Evolutionary conservation across 2,888 invertebrate genomes (phyloP).

Genomic region (Quadroppia sp.): DNA sequence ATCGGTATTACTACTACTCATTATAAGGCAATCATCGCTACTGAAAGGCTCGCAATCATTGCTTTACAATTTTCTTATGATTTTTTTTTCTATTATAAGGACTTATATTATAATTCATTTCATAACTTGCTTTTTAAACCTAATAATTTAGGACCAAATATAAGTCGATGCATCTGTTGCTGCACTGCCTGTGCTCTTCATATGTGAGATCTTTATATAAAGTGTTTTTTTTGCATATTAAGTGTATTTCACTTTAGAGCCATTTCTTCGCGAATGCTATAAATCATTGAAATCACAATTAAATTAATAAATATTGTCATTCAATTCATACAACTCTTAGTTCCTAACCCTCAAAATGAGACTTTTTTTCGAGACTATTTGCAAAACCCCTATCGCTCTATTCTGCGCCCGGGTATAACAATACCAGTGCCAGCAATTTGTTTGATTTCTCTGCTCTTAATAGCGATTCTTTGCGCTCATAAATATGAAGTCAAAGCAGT

Average conservation of each 20-base stretch:
- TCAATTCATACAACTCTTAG: background rate
- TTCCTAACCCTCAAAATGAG: slow-evolving; percentile 6
- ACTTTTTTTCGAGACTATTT: background rate
- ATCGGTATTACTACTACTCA: slow-evolving; percentile 26
- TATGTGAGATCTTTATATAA: background rate
- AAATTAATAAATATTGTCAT: slow-evolving; percentile 10
- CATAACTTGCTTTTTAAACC: slow-evolving; percentile 20
- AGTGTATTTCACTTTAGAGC: background rate
- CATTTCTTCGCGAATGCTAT: background rate
- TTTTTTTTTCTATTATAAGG: background rate
- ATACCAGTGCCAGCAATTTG: slow-evolving; percentile 4
- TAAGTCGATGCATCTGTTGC: slow-evolving; percentile 33
- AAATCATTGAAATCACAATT: slow-evolving; percentile 11
- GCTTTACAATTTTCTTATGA: slow-evolving; percentile 4
- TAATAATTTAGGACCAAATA: background rate
- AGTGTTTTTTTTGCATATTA: slow-evolving; percentile 23
- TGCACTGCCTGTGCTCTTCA: background rate
- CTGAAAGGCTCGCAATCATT: background rate
- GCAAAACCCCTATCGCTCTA: background rate
- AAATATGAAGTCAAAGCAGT: slow-evolving; percentile 1
- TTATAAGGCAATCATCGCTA: slow-evolving; percentile 35
- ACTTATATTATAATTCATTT: slow-evolving; percentile 10
- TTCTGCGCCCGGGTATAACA: background rate
- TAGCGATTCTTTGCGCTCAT: background rate
- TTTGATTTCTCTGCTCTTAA: slow-evolving; percentile 31